phyloP scores from a whole-genome alignment of 1,140 invertebrate genomes.

The Bombus confusus region DNA sequence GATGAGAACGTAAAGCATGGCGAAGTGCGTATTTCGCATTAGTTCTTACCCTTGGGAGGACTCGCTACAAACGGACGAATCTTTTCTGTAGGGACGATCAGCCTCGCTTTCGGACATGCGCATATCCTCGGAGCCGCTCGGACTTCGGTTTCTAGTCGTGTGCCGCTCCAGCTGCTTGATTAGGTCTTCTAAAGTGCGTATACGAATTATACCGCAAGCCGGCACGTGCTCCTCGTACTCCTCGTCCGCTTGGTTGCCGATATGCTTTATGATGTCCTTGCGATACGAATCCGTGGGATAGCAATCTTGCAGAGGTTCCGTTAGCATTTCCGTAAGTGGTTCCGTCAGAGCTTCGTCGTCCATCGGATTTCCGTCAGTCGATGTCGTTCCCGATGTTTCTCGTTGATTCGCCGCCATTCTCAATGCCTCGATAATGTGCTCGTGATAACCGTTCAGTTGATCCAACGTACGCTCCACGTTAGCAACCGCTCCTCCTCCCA shows the following conservation, averaged over 20 bases:
- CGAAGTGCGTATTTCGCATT: conserved; percentile 32
- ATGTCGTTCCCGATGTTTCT: conserved; percentile 84
- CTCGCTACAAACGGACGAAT: conserved; percentile 90
- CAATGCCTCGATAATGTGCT: conserved; percentile 94
- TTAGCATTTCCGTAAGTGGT: conserved; percentile 84
- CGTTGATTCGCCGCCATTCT: conserved; percentile 90
- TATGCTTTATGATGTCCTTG: conserved; percentile 85
- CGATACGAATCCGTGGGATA: conserved; percentile 83
- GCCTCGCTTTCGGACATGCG: conserved; percentile 95
- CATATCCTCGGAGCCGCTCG: conserved; percentile 94
- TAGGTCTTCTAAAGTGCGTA: conserved; percentile 94
- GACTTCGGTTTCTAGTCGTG: conserved; percentile 93
- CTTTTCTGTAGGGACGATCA: conserved; percentile 93
- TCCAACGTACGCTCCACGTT: conserved; percentile 93
- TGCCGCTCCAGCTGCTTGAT: conserved; percentile 95
- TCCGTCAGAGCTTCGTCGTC: conserved; percentile 86
- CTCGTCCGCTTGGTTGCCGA: conserved; percentile 79
- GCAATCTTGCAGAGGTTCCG: conserved; percentile 82
- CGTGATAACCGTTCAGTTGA: conserved; percentile 95
- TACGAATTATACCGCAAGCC: conserved; percentile 89
- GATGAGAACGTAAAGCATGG: conserved; percentile 13
- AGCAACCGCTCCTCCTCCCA: conserved; percentile 85
- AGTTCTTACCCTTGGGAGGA: conserved; percentile 87
- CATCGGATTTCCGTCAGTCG: conserved; percentile 84
- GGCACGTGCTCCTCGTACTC: conserved; percentile 87